These are phyloP conservation scores for Orchestia grillus DNA, from an alignment of 1,140 invertebrate species.

Conservation along the genomic window DNA sequence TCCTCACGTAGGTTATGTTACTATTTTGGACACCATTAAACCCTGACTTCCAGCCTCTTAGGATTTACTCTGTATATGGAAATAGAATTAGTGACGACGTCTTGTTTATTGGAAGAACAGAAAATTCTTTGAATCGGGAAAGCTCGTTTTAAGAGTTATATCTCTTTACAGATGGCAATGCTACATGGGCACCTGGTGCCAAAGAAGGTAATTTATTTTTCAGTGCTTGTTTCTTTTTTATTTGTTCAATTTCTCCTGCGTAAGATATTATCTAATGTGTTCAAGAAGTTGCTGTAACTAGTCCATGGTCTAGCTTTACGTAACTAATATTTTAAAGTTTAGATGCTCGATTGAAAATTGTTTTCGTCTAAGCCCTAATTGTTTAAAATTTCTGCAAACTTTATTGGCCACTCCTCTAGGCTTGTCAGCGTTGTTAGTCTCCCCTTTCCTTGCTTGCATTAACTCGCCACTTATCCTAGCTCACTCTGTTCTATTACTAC, in stretches of 20 bases:
- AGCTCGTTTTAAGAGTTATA: not conserved
- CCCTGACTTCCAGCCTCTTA: not conserved
- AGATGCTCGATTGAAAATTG: not conserved
- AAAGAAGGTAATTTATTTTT: constrained; percentile 29
- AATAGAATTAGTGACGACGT: not conserved
- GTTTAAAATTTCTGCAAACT: not conserved
- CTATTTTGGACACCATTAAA: not conserved
- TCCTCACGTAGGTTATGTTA: not conserved
- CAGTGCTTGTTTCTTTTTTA: not conserved
- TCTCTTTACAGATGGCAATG: constrained; percentile 43
- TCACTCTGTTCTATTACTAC: not conserved
- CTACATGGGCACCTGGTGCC: constrained; percentile 47
- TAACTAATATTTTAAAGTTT: not conserved
- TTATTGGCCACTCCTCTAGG: not conserved
- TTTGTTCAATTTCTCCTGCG: not conserved
- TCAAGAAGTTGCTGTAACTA: too few relatives aligned
- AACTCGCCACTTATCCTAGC: not conserved
- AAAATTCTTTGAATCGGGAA: not conserved
- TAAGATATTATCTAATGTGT: not conserved
- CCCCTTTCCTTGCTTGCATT: not conserved
- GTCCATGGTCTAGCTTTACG: not conserved
- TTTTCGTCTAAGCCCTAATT: not conserved
- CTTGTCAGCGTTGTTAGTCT: not conserved
- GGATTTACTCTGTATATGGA: not conserved
- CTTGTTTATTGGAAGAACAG: not conserved